Base-by-base conservation (phyloP, 2,888 invertebrate genomes). In the Villa cingulata region DNA sequence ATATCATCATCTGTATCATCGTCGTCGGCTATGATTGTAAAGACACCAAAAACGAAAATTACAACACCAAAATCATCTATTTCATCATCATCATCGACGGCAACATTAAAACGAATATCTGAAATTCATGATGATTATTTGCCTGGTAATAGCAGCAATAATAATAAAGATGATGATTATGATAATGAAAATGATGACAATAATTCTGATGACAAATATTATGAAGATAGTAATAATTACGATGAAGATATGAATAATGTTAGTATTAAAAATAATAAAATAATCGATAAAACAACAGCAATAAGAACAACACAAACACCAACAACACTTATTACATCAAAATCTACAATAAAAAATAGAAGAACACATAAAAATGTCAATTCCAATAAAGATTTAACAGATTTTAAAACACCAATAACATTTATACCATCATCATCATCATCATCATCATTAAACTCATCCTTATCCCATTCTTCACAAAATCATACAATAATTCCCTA, bases 321-420 rank as follows among this genome's bases (percentile, higher is more conserved):
- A 34, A 34, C 4, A 34, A 4, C 34, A 34, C 10, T 15, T 14
- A 34, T 15, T 14, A 6, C 34, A 10, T 14, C n/a, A 34, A 15
- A 34, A 34, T 4, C 34, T 15, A 6, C 27, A 27, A 6, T 9
- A 27, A 27, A 27, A 27, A 27, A 27, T 27, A 27, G 10, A 5
- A 45, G 16, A 34, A 37, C 27, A 16, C 16, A 23, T 18, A 36
- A 41, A 18, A 32, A 32, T 18, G 44, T 43, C 43, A 54, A 29
- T 46, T 6, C 36, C 27, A 14, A 15, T 29, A 16, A 42, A 29
- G 55, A 56, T 49, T 50, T 51, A 17, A 58, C 55, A 29, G 66
- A 61, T 10, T 68, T 68, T 45, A 68, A 68, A 56, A 68, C 69
- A 3, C 69, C 68, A 2, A 61, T 64, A 12, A 67, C 68, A 49